These are phyloP conservation scores for Bujurquina vittata DNA, from an alignment of 2,113 vertebrate species.

Conservation along the genomic window DNA sequence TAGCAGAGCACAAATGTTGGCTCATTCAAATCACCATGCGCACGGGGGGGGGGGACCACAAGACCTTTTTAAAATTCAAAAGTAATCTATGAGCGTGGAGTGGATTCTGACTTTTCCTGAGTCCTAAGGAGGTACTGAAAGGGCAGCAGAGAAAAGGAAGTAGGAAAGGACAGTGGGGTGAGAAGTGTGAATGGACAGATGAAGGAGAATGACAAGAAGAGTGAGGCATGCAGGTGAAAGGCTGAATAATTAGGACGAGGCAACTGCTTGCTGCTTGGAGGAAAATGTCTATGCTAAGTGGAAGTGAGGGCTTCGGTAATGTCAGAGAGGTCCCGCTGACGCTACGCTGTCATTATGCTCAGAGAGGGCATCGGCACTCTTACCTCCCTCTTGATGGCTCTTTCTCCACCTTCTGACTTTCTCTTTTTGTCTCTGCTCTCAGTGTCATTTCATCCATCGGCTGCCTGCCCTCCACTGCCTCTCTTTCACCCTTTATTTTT, in stretches of 20 bases:
- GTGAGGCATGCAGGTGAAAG: conserved; percentile 36
- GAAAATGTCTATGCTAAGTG: conserved; percentile 45
- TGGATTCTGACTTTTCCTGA: conserved; percentile 53
- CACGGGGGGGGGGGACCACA: background rate
- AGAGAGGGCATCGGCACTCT: conserved; percentile 37
- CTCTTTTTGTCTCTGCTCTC: background rate
- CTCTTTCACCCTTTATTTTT: conserved; percentile 10
- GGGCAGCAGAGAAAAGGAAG: conserved; percentile 59
- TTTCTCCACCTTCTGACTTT: background rate
- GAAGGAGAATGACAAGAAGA: conserved; percentile 45
- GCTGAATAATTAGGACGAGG: conserved; percentile 54
- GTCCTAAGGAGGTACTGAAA: conserved; percentile 74
- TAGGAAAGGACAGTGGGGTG: conserved; percentile 38
- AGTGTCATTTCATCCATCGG: conserved; percentile 20
- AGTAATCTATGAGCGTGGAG: conserved; percentile 62
- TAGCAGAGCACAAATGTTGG: conserved; percentile 15
- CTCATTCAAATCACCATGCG: conserved; percentile 49
- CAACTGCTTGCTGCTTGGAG: conserved; percentile 23
- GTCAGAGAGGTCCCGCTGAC: conserved; percentile 48
- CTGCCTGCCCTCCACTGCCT: background rate
- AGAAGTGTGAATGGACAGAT: conserved; percentile 37
- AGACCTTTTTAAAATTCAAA: conserved; percentile 82
- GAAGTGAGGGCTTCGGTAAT: conserved; percentile 45
- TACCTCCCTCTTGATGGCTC: conserved; percentile 17
- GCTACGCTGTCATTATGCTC: conserved; percentile 38